Conservation (phyloP, 1,140 invertebrate genomes). For the Drosophila elegans region DNA sequence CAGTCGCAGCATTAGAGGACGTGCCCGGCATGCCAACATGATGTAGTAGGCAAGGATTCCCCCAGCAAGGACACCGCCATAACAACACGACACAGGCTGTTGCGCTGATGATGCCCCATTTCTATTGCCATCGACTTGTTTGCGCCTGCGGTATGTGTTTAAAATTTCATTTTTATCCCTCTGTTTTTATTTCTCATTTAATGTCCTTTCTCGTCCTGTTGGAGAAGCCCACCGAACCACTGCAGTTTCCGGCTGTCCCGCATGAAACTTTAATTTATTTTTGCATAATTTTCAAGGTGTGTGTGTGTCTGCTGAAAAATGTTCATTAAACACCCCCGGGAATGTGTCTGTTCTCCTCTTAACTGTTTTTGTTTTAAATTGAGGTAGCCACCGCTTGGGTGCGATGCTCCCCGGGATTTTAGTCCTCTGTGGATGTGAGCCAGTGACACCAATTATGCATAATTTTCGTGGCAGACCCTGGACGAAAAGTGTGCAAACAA, state of each 20-base stretch:
- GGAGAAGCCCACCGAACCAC: background rate
- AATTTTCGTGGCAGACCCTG: constrained; percentile 60
- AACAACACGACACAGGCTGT: background rate
- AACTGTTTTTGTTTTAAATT: constrained; percentile 37
- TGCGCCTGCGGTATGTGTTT: constrained; percentile 45
- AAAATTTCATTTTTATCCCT: constrained; percentile 48
- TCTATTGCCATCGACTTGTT: constrained; percentile 44
- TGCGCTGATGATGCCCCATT: constrained; percentile 27
- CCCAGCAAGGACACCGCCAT: constrained; percentile 30
- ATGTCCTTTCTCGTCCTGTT: background rate
- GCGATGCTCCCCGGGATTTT: background rate
- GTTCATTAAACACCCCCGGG: constrained; percentile 52
- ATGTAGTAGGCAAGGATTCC: constrained; percentile 37
- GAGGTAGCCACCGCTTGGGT: constrained; percentile 4
- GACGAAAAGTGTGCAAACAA: constrained; percentile 17
- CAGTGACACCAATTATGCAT: constrained; percentile 75
- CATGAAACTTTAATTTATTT: constrained; percentile 51
- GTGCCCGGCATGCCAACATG: constrained; percentile 54
- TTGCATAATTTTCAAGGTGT: constrained; percentile 44
- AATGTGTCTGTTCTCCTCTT: constrained; percentile 14
- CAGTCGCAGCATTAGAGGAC: constrained; percentile 33
- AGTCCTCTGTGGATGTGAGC: constrained; percentile 4
- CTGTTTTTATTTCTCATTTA: constrained; percentile 4
- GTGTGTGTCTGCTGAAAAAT: constrained; percentile 7
- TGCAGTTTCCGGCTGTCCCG: constrained; percentile 9